A percentile compares a stretch with the other conserved stretches of the same genome.
phyloP scores from a whole-genome alignment of 2,888 invertebrate genomes.

The Pristionchus entomophagus region DNA sequence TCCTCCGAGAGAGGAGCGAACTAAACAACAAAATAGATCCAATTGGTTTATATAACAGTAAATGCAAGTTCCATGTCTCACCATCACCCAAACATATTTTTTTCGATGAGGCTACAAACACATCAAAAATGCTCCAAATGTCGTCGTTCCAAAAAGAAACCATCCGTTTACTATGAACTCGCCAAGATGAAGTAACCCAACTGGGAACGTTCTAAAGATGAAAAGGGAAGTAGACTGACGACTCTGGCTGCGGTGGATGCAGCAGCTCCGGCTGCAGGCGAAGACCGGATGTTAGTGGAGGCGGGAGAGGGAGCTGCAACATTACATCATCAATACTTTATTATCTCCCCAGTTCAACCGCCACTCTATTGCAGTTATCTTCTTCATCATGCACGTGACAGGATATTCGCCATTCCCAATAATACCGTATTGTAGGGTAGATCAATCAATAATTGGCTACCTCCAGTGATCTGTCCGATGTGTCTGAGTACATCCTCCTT shows the following conservation, averaged over 20 bases:
- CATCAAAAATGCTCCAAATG: too few relatives aligned
- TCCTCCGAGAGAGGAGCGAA: slow-evolving; percentile 63
- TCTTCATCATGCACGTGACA: neutral
- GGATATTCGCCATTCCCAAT: neutral
- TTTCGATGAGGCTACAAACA: too few relatives aligned
- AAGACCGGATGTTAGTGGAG: slow-evolving; percentile 59
- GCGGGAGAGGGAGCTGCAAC: slow-evolving; percentile 55
- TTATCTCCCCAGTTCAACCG: too few relatives aligned
- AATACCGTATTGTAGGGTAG: neutral
- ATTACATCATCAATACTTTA: neutral
- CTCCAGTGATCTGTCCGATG: slow-evolving; percentile 59
- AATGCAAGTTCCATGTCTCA: too few relatives aligned
- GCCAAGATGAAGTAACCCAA: too few relatives aligned
- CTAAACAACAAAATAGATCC: neutral
- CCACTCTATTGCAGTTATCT: neutral
- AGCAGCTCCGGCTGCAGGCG: slow-evolving; percentile 52
- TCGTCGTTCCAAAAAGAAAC: too few relatives aligned
- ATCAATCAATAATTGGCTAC: neutral
- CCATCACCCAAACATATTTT: too few relatives aligned
- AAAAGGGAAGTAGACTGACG: neutral
- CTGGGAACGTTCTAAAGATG: too few relatives aligned
- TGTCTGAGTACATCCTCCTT: slow-evolving; percentile 90
- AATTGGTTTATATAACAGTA: too few relatives aligned
- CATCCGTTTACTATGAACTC: too few relatives aligned
- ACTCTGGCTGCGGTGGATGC: neutral